These are phyloP conservation scores for Propithecus coquereli DNA, from an alignment of 2,113 vertebrate species.

Conservation along the genomic window DNA sequence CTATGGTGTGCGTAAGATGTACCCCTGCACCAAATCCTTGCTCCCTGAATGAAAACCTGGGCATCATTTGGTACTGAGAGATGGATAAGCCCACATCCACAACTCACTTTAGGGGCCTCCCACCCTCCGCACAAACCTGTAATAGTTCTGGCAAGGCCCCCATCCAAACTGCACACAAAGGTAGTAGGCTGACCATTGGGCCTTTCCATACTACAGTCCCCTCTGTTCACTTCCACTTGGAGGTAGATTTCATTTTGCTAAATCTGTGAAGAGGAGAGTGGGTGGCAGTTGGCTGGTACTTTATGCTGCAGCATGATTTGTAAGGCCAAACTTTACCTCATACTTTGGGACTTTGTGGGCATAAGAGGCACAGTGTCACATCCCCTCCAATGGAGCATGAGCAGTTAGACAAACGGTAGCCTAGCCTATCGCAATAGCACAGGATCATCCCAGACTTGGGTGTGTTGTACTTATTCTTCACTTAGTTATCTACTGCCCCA, in stretches of 20 bases:
- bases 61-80: slow-evolving; percentile 82
- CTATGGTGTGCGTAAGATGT: slow-evolving; percentile 92
- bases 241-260: slow-evolving; percentile 90
- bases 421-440: slow-evolving; percentile 85
- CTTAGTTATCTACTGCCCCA: slow-evolving; percentile 90
- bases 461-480: slow-evolving; percentile 92
- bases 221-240: slow-evolving; percentile 89
- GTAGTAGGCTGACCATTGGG: slow-evolving; percentile 89
- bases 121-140: slow-evolving; percentile 87
- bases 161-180: slow-evolving; percentile 91
- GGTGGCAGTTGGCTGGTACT: slow-evolving; percentile 89
- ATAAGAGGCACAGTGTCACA: slow-evolving; percentile 88
- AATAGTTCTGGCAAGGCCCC: slow-evolving; percentile 90
- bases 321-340: slow-evolving; percentile 86
- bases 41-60: not conserved
- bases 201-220: slow-evolving; percentile 90
- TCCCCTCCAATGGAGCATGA: slow-evolving; percentile 89
- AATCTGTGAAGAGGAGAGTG: slow-evolving; percentile 89
- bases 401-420: slow-evolving; percentile 91
- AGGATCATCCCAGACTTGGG: slow-evolving; percentile 91
- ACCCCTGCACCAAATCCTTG: slow-evolving; percentile 80
- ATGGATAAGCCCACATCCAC: slow-evolving; percentile 91
- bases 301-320: slow-evolving; percentile 88
- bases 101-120: slow-evolving; percentile 84
- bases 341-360: slow-evolving; percentile 91